Evolutionary conservation across 2,888 invertebrate genomes (phyloP), one percentile per base, ranked within the genome.

Genomic region (Rotaria magnacalcarata): DNA sequence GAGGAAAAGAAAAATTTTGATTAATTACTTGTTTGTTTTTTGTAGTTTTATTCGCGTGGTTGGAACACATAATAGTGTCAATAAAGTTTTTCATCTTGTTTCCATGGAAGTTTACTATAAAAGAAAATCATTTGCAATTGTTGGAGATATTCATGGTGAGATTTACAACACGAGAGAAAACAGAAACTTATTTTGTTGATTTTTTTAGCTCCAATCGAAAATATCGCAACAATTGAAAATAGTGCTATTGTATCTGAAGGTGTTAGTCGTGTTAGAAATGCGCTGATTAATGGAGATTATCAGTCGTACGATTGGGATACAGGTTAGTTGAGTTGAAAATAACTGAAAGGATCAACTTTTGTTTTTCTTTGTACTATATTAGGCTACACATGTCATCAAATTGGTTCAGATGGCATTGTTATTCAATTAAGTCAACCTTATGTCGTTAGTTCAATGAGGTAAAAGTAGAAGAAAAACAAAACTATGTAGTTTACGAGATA

Each of bases 241-340:
- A 95, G 95, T 91, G 98, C 99, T 5, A 94, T 94, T 89, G 98
- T 99, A 87, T 94, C 96, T 80, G 98, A 99, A 92, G 99, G 99
- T 87, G 98, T 99, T 16, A 93, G 94, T 89, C 94, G 98, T 21
- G 94, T 95, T 84, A 93, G 97, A 88, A 97, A 99, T 93, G 95
- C 96, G 0, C 93, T 99, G 21, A 93, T 99, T 87, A 97, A 99
- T 93, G 98, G 98, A 24, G 96, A 98, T 91, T 95, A 94, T 86
- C 93, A 94, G 89, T 94, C 95, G 92, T 99, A 98, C 92, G 97
- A 98, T 92, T 98, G 97, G 97, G 98, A 99, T 92, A 95, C 95
- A 86, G 97, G 75, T 80, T 47, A 80, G 24, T 47, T 34, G 0
- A 16, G 27, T 11, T 14, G 6, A 8, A 27, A 67, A 67, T 34